phyloP scores from a whole-genome alignment of 2,797 vertebrate genomes.

The Steatocranus sp. region DNA sequence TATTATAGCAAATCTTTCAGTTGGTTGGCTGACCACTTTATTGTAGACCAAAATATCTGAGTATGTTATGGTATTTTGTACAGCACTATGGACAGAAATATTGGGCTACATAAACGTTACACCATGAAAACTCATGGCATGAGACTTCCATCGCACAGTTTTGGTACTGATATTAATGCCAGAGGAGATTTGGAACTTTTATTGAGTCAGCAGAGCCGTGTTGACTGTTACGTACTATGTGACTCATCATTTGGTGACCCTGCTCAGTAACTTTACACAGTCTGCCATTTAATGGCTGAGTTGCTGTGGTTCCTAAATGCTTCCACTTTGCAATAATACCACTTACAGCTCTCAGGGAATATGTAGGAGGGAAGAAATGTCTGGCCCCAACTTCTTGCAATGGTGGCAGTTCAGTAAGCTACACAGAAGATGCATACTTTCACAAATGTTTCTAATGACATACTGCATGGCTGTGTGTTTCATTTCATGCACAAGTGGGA shows the following conservation, averaged over 20 bases:
- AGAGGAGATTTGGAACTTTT: background rate
- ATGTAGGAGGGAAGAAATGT: background rate
- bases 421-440: background rate
- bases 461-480: background rate
- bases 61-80: background rate
- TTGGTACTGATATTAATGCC: background rate
- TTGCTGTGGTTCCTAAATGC: background rate
- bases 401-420: background rate
- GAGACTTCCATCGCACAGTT: background rate
- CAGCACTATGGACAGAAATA: background rate
- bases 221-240: background rate
- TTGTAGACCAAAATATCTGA: background rate
- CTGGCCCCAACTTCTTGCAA: background rate
- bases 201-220: background rate
- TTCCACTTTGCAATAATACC: background rate
- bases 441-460: background rate
- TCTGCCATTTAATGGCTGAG: background rate
- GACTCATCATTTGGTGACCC: background rate
- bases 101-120: background rate
- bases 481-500: background rate
- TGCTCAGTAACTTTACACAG: background rate
- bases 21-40: fast-evolving
- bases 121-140: fast-evolving
- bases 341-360: background rate
- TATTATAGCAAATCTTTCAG: background rate